Evolutionary conservation across 2,797 vertebrate species (phyloP).

Genomic region (Melanitta fusca): DNA sequence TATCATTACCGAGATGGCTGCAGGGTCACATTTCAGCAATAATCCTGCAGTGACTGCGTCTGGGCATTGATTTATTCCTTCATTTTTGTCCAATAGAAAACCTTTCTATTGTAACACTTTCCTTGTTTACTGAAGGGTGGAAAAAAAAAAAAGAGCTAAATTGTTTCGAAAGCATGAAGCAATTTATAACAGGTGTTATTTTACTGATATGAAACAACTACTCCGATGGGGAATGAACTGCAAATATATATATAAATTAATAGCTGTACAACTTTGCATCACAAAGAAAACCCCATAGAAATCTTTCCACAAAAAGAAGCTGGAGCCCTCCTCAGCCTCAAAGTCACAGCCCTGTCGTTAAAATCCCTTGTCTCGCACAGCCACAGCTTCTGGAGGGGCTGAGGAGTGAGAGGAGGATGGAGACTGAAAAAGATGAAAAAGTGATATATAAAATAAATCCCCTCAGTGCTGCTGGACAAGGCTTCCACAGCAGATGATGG

Average conservation of each 20-base stretch:
- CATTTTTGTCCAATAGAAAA: constrained; percentile 36
- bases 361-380: not conserved
- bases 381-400: not conserved
- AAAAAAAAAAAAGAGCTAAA: not conserved
- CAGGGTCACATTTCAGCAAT: constrained; percentile 17
- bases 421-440: not conserved
- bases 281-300: not conserved
- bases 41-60: constrained; percentile 1
- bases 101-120: not conserved
- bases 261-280: not conserved
- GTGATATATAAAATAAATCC: not conserved
- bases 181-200: constrained; percentile 38
- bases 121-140: constrained; percentile 36
- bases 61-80: constrained; percentile 59
- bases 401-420: not conserved
- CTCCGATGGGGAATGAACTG: not conserved
- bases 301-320: not conserved
- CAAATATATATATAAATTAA: not conserved
- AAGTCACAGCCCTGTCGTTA: not conserved
- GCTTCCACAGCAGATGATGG: not conserved
- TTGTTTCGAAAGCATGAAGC: constrained; percentile 27
- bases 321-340: not conserved
- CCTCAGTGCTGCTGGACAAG: not conserved
- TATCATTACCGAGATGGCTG: not conserved
- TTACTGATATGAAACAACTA: constrained; percentile 7